Conservation (phyloP, 2,888 invertebrate species). For the Drosophila paracracens region DNA sequence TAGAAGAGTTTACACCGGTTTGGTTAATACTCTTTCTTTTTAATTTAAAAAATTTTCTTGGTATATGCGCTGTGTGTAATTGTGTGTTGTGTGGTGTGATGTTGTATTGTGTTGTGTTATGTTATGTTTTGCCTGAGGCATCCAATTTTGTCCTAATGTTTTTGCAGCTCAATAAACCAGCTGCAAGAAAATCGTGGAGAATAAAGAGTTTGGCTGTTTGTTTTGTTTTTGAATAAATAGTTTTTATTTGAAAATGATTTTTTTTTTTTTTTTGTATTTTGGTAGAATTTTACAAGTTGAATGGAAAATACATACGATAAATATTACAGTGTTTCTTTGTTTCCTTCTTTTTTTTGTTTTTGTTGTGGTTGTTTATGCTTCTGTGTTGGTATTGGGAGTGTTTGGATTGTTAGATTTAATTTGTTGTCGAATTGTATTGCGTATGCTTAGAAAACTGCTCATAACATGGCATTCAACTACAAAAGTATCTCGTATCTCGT, state of each 20-base stretch:
- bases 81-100: slow-evolving; percentile 7
- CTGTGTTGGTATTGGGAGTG: slow-evolving; percentile 24
- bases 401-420: slow-evolving; percentile 25
- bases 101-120: slow-evolving; percentile 10
- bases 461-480: slow-evolving; percentile 53
- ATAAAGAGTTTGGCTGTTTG: slow-evolving; percentile 55
- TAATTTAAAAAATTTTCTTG: slow-evolving; percentile 24
- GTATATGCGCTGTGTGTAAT: slow-evolving; percentile 16
- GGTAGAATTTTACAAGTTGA: slow-evolving; percentile 79
- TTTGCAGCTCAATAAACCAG: slow-evolving; percentile 44
- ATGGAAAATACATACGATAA: slow-evolving; percentile 76
- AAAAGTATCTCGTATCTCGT: slow-evolving; percentile 55
- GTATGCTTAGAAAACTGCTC: slow-evolving; percentile 51
- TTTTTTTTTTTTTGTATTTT: slow-evolving; percentile 63
- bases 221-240: slow-evolving; percentile 77
- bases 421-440: slow-evolving; percentile 45
- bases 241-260: slow-evolving; percentile 79
- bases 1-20: slow-evolving; percentile 42
- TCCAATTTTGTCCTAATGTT: slow-evolving; percentile 27
- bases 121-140: slow-evolving; percentile 12
- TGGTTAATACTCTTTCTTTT: slow-evolving; percentile 25
- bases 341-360: background rate
- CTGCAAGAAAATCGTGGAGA: slow-evolving; percentile 57
- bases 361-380: slow-evolving; percentile 33
- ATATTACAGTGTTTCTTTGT: slow-evolving; percentile 68